Evolutionary conservation across 2,888 invertebrate genomes (phyloP).

Genomic region (Caenorhabditis uteleia): DNA sequence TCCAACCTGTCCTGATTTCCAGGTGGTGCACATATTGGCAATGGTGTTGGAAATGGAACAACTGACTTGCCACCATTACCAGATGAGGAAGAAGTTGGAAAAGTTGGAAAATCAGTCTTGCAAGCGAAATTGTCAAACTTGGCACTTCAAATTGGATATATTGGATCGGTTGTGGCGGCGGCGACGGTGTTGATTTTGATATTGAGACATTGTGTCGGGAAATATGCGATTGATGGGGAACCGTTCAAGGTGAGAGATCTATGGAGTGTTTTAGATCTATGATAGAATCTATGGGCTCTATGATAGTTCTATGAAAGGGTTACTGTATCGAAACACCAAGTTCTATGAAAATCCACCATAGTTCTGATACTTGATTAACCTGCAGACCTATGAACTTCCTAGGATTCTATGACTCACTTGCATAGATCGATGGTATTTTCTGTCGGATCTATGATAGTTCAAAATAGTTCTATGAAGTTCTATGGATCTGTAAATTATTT

Average conservation of each 20-base stretch:
- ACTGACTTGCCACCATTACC: slow-evolving; percentile 1
- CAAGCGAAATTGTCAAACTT: slow-evolving; percentile 65
- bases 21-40: slow-evolving; percentile 5
- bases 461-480: too few relatives aligned
- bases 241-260: slow-evolving; percentile 36
- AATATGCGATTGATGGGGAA: slow-evolving; percentile 75
- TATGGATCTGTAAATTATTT: too few relatives aligned
- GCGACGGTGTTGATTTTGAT: slow-evolving; percentile 94
- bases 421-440: too few relatives aligned
- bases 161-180: slow-evolving; percentile 87
- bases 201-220: slow-evolving; percentile 88
- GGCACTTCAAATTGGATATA: slow-evolving; percentile 69
- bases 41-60: slow-evolving; percentile 22
- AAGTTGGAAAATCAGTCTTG: slow-evolving; percentile 63
- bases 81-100: slow-evolving; percentile 38
- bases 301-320: too few relatives aligned
- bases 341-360: too few relatives aligned
- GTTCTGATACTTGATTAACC: too few relatives aligned
- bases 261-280: too few relatives aligned
- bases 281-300: too few relatives aligned
- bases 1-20: neutral
- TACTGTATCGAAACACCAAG: too few relatives aligned
- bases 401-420: too few relatives aligned
- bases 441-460: too few relatives aligned
- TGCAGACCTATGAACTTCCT: too few relatives aligned